These are phyloP conservation scores for Lycia hirtaria DNA, from an alignment of 2,888 invertebrate species.

Conservation along the genomic window DNA sequence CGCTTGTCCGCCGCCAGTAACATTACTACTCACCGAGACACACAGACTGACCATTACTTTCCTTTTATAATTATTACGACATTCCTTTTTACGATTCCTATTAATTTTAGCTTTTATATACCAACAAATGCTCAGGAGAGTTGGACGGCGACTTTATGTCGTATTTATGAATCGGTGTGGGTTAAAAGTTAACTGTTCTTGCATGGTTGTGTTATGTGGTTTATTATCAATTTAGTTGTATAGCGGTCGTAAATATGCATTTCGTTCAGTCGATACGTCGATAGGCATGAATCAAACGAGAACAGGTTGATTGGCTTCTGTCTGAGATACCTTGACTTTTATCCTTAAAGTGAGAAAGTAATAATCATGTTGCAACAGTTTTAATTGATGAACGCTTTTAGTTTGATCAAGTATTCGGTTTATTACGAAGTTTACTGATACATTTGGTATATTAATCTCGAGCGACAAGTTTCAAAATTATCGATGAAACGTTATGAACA, in stretches of 20 bases:
- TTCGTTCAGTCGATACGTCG: not conserved
- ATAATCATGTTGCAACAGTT: slow-evolving; percentile 11
- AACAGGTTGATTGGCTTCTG: slow-evolving; percentile 16
- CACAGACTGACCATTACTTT: slow-evolving; percentile 30
- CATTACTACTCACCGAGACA: slow-evolving; percentile 35
- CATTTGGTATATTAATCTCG: not conserved
- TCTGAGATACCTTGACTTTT: slow-evolving; percentile 21
- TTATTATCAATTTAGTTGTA: slow-evolving; percentile 18
- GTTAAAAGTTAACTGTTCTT: slow-evolving; percentile 17
- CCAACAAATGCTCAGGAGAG: not conserved
- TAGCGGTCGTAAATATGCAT: slow-evolving; percentile 19
- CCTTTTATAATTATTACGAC: slow-evolving; percentile 38
- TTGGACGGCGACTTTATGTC: slow-evolving; percentile 2
- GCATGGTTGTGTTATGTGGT: slow-evolving; percentile 13
- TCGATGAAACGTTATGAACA: too few relatives aligned
- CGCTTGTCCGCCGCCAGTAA: slow-evolving; percentile 56
- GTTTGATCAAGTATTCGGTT: not conserved
- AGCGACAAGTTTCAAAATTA: too few relatives aligned
- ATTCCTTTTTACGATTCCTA: slow-evolving; percentile 22
- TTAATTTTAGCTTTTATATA: slow-evolving; percentile 11
- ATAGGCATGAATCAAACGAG: slow-evolving; percentile 16
- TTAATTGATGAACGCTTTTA: slow-evolving; percentile 20
- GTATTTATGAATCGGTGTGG: slow-evolving; percentile 14
- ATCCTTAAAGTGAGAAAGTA: slow-evolving; percentile 19
- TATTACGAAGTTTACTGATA: not conserved